Conservation (phyloP, 2,797 vertebrate species). For the Novumbra hubbsi region DNA sequence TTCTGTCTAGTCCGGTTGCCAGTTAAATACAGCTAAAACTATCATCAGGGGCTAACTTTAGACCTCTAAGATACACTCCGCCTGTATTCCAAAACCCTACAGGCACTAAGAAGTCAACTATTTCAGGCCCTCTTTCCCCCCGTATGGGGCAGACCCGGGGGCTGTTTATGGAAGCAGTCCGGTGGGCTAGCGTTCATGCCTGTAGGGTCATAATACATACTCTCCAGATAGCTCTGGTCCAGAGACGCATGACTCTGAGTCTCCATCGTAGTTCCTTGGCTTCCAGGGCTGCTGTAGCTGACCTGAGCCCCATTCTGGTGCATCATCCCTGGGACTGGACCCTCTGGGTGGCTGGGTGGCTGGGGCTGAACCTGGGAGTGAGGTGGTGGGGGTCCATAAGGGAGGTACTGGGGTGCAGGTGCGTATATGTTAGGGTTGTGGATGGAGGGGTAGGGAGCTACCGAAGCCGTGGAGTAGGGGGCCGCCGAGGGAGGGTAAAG, state of each 20-base stretch:
- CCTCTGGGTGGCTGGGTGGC: conserved; percentile 71
- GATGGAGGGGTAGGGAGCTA: conserved; percentile 73
- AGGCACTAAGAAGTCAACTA: conserved; percentile 70
- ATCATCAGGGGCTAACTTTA: conserved; percentile 65
- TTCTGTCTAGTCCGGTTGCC: conserved; percentile 53
- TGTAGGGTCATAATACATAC: conserved; percentile 88
- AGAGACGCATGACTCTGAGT: conserved; percentile 71
- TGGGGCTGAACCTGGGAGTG: conserved; percentile 71
- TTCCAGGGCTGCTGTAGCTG: conserved; percentile 63
- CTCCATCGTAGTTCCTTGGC: conserved; percentile 73
- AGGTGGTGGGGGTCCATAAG: conserved; percentile 72
- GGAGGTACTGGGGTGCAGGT: conserved; percentile 75
- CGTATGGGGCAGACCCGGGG: conserved; percentile 66
- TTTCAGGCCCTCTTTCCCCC: conserved; percentile 78
- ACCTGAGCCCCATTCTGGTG: conserved; percentile 63
- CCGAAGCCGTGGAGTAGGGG: conserved; percentile 71
- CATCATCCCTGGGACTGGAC: conserved; percentile 59
- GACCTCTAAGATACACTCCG: conserved; percentile 56
- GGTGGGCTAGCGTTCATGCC: conserved; percentile 84
- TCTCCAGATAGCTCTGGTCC: conserved; percentile 85
- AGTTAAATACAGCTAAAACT: conserved; percentile 67
- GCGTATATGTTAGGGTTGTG: conserved; percentile 77
- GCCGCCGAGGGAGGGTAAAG: conserved; percentile 78
- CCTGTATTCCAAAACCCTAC: conserved; percentile 65
- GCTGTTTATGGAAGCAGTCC: conserved; percentile 77